Evolutionary conservation across 2,113 vertebrate species (phyloP), one percentile per base, ranked within the genome.

Genomic region (Bubo blakistoni): DNA sequence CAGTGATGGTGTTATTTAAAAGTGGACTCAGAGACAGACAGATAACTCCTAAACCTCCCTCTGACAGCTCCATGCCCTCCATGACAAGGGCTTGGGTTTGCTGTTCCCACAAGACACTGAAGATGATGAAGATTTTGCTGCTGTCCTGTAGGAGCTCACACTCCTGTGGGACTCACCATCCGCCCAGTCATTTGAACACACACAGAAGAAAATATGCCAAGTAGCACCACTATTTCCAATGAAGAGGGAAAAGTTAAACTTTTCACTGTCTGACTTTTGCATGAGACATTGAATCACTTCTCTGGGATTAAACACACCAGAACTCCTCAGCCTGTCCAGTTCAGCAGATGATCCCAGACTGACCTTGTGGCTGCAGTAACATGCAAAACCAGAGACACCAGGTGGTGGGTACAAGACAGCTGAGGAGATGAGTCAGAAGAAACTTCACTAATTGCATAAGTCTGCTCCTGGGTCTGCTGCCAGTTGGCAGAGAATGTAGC

Each of bases 401-500:
- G 83, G 49, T 90, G 59, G 51, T 22, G 10, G 46, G 24, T 81
- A 62, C 22, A 26, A 40, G 42, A 92, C 11, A 83, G n/a, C 27
- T 69, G 58, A 86, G 46, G 42, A 91, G 61, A 74, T 67, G 69
- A 89, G 38, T 84, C 57, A 84, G 77, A 96, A 96, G 55, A 70
- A 80, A 44, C 63, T 61, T 81, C 25, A 49, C 34, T 73, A 88
- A 94, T 94, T 92, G 52, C 62, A 1, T 73, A 90, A 94, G n/a
- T 46, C 85, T 96, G 58, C 71, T 93, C 57, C 82, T 66, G 54
- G 16, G n/a, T 92, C 73, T 93, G 24, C 71, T 97, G 77, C 58
- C 92, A 94, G 47, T 29, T 97, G 85, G 91, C 96, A 96, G 79
- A 74, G 49, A 54, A 7, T 57, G 24, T 20, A 73, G 59, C 83